phyloP scores from a whole-genome alignment of 2,888 invertebrate species.

The Sarcophaga rosellei region DNA sequence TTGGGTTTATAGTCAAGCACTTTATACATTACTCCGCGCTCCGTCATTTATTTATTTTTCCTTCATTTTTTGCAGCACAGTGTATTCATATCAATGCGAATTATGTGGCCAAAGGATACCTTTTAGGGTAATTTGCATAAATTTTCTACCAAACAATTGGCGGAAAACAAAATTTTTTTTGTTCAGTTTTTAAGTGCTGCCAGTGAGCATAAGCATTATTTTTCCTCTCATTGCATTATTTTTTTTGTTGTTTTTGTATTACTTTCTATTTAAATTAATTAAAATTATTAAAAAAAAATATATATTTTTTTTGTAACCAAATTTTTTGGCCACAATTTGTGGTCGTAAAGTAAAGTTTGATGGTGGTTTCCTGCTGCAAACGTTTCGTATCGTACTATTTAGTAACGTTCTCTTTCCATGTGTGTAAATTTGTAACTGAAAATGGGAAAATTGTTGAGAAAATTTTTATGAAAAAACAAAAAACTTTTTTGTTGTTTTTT shows the following conservation, averaged over 20 bases:
- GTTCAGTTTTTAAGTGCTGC: no score
- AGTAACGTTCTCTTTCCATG: constrained; percentile 57
- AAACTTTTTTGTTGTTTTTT: not conserved
- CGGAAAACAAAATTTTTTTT: no score
- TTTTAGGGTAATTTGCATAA: no score
- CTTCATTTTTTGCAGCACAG: no score
- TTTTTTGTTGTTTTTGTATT: not conserved
- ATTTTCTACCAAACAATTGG: no score
- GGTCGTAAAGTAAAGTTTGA: not conserved
- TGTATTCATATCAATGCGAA: no score
- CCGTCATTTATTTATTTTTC: no score
- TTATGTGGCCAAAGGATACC: no score
- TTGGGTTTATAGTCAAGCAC: no score
- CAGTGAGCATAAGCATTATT: not conserved
- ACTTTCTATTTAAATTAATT: not conserved
- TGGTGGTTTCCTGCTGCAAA: not conserved
- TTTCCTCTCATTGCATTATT: not conserved
- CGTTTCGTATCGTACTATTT: not conserved
- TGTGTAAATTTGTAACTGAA: constrained; percentile 54
- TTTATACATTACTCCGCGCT: no score
- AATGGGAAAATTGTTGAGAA: constrained; percentile 18
- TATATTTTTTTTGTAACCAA: not conserved
- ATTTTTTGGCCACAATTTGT: not conserved
- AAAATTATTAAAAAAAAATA: not conserved
- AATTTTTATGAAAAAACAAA: not conserved